A percentile compares a stretch with the other conserved stretches of the same genome.
phyloP scores from a whole-genome alignment of 1,140 invertebrate genomes.

The Tachypleus tridentatus region DNA sequence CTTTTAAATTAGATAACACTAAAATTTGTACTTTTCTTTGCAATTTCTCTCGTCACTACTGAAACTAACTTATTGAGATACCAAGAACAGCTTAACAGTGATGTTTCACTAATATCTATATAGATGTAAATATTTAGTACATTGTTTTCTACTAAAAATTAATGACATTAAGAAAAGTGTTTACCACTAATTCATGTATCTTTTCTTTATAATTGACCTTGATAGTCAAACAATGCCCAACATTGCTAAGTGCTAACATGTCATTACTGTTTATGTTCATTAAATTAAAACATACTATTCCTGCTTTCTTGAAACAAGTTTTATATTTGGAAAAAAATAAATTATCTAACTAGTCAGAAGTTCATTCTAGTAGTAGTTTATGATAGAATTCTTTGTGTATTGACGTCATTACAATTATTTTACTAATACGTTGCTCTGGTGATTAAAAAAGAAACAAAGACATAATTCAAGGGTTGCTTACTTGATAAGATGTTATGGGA shows the following conservation, averaged over 20 bases:
- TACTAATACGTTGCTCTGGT: constrained; percentile 6
- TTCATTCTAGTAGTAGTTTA: constrained; percentile 37
- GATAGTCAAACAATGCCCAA: constrained; percentile 42
- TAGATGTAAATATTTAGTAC: too few relatives aligned
- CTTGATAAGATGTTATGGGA: constrained; percentile 9
- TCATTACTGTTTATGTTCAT: constrained; percentile 38
- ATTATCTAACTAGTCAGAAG: constrained; percentile 40
- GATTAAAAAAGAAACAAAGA: constrained; percentile 5
- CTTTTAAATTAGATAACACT: too few relatives aligned
- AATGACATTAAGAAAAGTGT: too few relatives aligned
- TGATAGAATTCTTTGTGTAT: constrained; percentile 28
- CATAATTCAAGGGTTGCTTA: background rate
- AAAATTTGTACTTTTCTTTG: too few relatives aligned
- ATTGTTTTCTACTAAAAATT: too few relatives aligned
- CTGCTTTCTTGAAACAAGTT: constrained; percentile 33
- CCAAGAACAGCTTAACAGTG: too few relatives aligned
- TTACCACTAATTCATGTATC: constrained; percentile 5
- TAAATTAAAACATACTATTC: constrained; percentile 39
- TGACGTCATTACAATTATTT: constrained; percentile 10
- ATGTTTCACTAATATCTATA: too few relatives aligned
- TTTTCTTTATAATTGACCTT: constrained; percentile 15
- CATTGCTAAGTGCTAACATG: constrained; percentile 40
- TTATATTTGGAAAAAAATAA: constrained; percentile 42
- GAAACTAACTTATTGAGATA: too few relatives aligned
- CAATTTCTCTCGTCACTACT: too few relatives aligned